These are phyloP conservation scores for Sterrhoptilus dennistouni DNA, from an alignment of 2,113 vertebrate species.

Conservation along the genomic window DNA sequence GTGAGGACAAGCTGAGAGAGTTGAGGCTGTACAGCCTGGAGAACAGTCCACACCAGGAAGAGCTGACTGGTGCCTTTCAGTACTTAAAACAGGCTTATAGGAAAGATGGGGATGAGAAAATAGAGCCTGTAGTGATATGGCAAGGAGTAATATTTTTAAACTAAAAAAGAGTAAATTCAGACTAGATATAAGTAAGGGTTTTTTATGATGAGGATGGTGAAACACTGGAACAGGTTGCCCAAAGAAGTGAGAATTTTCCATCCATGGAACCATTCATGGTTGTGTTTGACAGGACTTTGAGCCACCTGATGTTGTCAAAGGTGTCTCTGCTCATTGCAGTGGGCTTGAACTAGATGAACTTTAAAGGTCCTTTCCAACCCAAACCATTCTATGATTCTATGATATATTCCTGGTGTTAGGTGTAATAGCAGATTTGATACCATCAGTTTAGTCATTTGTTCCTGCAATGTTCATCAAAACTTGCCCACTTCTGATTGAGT, in stretches of 20 bases:
- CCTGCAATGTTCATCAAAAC: not conserved
- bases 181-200: not conserved
- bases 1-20: accelerated
- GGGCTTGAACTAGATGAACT: not conserved
- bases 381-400: not conserved
- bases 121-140: not conserved
- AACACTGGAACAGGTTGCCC: not conserved
- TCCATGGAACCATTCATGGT: not conserved
- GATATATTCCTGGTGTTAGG: not conserved
- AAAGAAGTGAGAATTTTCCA: not conserved
- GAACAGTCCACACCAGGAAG: accelerated
- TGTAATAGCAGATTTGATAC: not conserved
- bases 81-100: not conserved
- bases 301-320: not conserved
- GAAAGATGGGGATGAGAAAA: not conserved
- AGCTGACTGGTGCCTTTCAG: not conserved
- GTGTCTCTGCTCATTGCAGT: not conserved
- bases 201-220: not conserved
- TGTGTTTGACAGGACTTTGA: not conserved
- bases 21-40: not conserved
- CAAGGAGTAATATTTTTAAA: not conserved
- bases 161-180: not conserved
- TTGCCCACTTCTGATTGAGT: not conserved
- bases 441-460: not conserved
- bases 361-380: not conserved